These are phyloP conservation scores for Sprattus sprattus DNA, from an alignment of 2,113 vertebrate species.

Conservation along the genomic window DNA sequence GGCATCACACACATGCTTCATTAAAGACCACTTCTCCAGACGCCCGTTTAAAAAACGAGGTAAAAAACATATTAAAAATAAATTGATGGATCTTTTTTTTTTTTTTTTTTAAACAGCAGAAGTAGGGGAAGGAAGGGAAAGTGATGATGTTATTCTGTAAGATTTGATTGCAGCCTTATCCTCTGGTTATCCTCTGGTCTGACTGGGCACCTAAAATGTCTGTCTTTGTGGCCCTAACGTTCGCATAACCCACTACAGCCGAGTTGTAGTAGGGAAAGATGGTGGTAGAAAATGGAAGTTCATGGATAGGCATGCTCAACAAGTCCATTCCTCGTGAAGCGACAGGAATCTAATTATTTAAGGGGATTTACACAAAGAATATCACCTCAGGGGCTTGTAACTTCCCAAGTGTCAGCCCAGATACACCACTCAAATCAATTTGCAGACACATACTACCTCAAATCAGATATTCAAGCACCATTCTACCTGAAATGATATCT, in stretches of 20 bases:
- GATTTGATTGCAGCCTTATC: not conserved
- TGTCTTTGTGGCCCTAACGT: not conserved
- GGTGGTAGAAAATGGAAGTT: not conserved
- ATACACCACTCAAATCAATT: not conserved
- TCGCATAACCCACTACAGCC: not conserved
- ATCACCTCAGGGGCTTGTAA: not conserved
- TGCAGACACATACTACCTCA: not conserved
- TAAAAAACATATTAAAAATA: not conserved
- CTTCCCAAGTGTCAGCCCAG: not conserved
- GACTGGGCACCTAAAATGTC: too few relatives aligned
- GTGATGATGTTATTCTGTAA: not conserved
- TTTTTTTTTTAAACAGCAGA: not conserved
- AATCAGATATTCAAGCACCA: constrained; percentile 11
- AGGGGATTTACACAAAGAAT: not conserved
- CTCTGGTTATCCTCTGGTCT: not conserved
- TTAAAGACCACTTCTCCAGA: constrained; percentile 66
- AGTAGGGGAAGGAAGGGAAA: not conserved
- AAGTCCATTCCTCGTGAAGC: not conserved
- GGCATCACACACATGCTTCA: constrained; percentile 62
- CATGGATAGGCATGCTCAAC: not conserved
- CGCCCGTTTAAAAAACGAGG: constrained; percentile 49
- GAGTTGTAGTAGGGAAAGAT: not conserved
- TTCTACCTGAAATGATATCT: constrained; percentile 24
- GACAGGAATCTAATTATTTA: not conserved
- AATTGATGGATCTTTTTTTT: not conserved